Evolutionary conservation across 1,140 invertebrate species (phyloP).

Genomic region (Uloborus diversus): DNA sequence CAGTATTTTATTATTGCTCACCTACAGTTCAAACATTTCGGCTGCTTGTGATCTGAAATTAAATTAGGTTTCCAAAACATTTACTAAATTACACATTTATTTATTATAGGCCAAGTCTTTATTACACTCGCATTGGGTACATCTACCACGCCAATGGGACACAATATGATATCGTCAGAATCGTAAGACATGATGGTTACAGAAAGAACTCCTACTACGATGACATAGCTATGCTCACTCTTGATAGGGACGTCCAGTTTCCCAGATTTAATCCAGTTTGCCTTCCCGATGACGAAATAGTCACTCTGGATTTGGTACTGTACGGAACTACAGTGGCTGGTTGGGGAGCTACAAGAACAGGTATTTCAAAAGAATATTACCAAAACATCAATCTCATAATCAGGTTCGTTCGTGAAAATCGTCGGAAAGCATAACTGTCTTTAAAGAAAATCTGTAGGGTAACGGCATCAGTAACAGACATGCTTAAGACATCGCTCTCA

Average conservation of each 20-base stretch:
- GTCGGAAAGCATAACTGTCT: too few relatives aligned
- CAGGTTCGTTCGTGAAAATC: too few relatives aligned
- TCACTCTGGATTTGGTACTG: neutral
- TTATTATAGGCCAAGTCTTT: conserved; percentile 9
- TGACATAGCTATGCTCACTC: conserved; percentile 32
- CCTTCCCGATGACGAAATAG: neutral
- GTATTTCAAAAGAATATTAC: too few relatives aligned
- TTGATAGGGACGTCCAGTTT: neutral
- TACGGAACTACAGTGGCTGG: conserved; percentile 17
- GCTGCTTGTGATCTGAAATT: too few relatives aligned
- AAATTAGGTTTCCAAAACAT: too few relatives aligned
- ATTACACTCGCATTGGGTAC: neutral
- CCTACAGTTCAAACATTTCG: too few relatives aligned
- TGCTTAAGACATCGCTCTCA: too few relatives aligned
- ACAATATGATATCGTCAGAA: neutral
- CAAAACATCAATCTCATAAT: too few relatives aligned
- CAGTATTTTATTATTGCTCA: too few relatives aligned
- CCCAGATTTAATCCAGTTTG: neutral
- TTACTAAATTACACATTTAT: neutral
- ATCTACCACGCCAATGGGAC: neutral
- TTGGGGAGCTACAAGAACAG: conserved; percentile 14
- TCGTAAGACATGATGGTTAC: neutral
- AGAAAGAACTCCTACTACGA: neutral
- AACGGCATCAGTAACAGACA: too few relatives aligned
- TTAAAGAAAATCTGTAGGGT: too few relatives aligned